Conservation (phyloP, 2,888 invertebrate species). For the Ophonus ardosiacus region DNA sequence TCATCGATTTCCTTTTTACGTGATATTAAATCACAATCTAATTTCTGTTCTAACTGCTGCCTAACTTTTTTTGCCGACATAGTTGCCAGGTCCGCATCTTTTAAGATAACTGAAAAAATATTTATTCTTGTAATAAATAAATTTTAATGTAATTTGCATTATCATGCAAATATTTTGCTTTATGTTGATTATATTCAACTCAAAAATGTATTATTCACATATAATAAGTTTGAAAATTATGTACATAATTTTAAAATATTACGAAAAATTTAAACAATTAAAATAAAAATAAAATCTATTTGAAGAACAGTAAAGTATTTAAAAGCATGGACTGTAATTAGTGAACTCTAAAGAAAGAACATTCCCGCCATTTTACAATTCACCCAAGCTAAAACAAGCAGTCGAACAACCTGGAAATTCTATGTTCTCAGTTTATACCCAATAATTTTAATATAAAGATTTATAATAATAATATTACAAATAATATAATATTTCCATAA, state of each 20-base stretch:
- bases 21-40: slow-evolving; percentile 85
- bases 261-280: not conserved
- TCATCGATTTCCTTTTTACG: slow-evolving; percentile 93
- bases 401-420: not conserved
- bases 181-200: too few species aligned
- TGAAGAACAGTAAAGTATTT: too few species aligned
- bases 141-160: too few species aligned
- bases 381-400: slow-evolving; percentile 58
- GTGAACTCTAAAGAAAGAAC: not conserved
- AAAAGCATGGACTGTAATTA: not conserved
- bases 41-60: slow-evolving; percentile 88
- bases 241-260: not conserved
- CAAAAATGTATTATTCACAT: too few species aligned
- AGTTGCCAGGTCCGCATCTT: slow-evolving; percentile 89
- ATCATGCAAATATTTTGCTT: too few species aligned
- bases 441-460: not conserved
- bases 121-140: not conserved
- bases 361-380: slow-evolving; percentile 64
- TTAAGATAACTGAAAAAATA: slow-evolving; percentile 84
- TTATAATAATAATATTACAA: not conserved
- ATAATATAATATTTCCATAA: not conserved
- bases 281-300: slow-evolving; percentile 2
- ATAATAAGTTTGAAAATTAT: not conserved
- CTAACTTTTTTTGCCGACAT: slow-evolving; percentile 94
- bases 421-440: not conserved